Evolutionary conservation across 2,113 vertebrate genomes (phyloP).

Genomic region (Cyanoramphus novaezelandiae): DNA sequence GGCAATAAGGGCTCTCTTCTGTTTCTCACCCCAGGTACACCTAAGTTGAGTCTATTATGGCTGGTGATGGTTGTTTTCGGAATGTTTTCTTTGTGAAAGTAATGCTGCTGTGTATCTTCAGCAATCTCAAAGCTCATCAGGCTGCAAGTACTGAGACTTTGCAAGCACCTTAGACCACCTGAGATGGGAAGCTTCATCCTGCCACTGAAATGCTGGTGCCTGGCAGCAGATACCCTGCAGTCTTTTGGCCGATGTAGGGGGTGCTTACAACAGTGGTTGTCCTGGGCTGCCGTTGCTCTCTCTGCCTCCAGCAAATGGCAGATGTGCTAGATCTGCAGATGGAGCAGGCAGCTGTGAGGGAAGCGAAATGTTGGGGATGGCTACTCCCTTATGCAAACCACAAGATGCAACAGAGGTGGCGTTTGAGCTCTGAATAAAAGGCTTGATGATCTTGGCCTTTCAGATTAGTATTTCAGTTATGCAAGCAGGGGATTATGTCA

Average conservation of each 20-base stretch:
- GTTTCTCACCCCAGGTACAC: background rate
- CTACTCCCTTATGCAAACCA: background rate
- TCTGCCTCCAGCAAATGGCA: background rate
- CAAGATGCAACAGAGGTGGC: background rate
- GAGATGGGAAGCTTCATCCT: background rate
- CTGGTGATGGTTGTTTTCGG: background rate
- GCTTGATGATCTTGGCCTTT: background rate
- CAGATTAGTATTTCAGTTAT: background rate
- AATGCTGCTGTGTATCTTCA: background rate
- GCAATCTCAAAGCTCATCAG: background rate
- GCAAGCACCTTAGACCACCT: background rate
- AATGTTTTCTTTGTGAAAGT: background rate
- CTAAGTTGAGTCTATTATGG: background rate
- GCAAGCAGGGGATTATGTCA: background rate
- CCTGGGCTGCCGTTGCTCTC: background rate
- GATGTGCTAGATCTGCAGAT: background rate
- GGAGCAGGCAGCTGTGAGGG: rapidly evolving
- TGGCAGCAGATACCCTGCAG: background rate
- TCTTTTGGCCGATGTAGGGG: background rate
- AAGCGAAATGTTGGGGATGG: background rate
- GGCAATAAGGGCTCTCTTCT: background rate
- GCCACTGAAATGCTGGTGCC: background rate
- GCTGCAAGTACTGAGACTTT: background rate
- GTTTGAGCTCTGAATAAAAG: background rate
- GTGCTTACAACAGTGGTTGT: background rate